These are phyloP conservation scores for Reticulitermes speratus DNA, from an alignment of 1,140 invertebrate species.

Conservation along the genomic window DNA sequence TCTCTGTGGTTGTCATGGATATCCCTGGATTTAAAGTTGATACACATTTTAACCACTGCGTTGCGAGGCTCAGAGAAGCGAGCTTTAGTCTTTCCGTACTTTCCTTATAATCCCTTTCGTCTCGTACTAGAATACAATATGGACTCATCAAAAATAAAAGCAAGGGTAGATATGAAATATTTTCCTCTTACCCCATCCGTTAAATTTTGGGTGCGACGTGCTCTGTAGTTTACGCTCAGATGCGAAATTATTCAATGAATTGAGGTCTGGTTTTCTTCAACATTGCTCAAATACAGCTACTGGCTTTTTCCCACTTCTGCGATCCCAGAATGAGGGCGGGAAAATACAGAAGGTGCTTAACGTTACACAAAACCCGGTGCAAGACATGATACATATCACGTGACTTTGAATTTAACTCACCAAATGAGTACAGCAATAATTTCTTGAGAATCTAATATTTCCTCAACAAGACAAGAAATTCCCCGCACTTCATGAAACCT, in stretches of 20 bases:
- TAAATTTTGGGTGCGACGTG: not conserved
- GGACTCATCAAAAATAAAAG: not conserved
- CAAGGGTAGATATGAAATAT: not conserved
- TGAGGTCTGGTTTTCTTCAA: not conserved
- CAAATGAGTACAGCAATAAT: too few species aligned
- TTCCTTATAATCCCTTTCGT: not conserved
- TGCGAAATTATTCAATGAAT: not conserved
- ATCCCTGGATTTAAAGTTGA: not conserved
- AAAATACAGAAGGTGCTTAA: too few species aligned
- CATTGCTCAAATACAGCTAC: too few species aligned
- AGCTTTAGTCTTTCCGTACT: not conserved
- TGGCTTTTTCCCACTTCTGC: too few species aligned
- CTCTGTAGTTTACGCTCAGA: not conserved
- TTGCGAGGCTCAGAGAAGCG: not conserved
- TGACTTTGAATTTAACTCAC: too few species aligned
- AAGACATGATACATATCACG: too few species aligned
- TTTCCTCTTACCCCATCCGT: not conserved
- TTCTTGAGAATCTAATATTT: too few species aligned
- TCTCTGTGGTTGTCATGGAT: not conserved
- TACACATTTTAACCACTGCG: not conserved
- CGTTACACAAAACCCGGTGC: too few species aligned
- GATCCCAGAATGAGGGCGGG: too few species aligned
- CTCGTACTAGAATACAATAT: not conserved
- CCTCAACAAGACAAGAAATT: too few species aligned
- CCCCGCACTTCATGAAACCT: too few species aligned